These are phyloP conservation scores for Callaeas wilsoni DNA, from an alignment of 2,113 vertebrate genomes.

Conservation along the genomic window DNA sequence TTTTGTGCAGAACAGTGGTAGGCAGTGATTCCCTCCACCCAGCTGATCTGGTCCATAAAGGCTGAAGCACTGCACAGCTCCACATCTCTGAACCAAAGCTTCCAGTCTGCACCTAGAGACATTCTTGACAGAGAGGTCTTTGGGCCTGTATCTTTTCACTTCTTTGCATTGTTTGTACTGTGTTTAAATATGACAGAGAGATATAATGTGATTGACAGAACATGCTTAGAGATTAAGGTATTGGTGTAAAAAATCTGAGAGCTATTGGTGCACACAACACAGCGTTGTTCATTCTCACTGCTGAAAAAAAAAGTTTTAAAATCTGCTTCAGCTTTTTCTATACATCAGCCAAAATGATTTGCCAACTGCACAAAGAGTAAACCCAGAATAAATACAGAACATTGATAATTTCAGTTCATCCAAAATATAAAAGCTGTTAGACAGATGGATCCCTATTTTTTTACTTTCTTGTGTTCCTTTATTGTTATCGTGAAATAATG, in stretches of 20 bases:
- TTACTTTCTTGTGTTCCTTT: neutral
- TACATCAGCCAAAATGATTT: neutral
- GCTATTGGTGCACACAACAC: neutral
- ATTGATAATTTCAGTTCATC: neutral
- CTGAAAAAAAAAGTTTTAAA: neutral
- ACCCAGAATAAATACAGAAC: neutral
- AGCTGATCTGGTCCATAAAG: neutral
- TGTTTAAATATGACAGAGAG: neutral
- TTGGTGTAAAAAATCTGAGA: neutral
- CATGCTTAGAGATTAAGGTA: neutral
- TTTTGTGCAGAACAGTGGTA: neutral
- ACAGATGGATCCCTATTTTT: neutral
- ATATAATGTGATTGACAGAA: neutral
- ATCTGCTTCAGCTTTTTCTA: neutral
- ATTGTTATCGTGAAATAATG: neutral
- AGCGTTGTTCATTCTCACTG: accelerated
- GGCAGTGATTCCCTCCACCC: neutral
- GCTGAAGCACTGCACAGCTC: neutral
- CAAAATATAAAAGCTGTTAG: neutral
- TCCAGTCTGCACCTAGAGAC: neutral
- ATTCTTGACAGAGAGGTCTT: neutral
- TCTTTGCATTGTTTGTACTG: neutral
- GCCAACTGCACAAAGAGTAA: neutral
- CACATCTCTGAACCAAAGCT: neutral
- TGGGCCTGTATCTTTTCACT: neutral